Conservation (phyloP, 2,113 vertebrate genomes). For the Nibea albiflora region DNA sequence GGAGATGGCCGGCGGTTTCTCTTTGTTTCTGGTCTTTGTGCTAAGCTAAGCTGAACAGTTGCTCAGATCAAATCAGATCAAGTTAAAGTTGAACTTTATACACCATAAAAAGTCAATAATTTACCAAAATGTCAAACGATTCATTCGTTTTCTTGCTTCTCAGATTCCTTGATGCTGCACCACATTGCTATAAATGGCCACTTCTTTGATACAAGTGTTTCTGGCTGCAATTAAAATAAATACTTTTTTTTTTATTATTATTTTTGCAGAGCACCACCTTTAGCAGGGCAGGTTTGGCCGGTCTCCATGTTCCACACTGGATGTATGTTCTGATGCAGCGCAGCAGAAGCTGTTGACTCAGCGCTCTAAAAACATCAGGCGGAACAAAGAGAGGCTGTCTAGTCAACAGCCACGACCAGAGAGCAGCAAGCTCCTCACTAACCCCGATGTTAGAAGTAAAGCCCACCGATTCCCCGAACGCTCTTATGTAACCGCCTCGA, state of each 20-base stretch:
- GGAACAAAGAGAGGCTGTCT: slow-evolving; percentile 77
- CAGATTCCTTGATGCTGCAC: neutral
- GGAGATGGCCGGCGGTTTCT: neutral
- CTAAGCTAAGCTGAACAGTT: neutral
- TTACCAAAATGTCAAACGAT: neutral
- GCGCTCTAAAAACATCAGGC: slow-evolving; percentile 74
- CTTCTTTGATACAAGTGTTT: slow-evolving; percentile 13
- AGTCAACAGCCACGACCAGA: slow-evolving; percentile 56
- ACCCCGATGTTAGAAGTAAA: slow-evolving; percentile 71
- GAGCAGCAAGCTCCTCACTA: slow-evolving; percentile 68
- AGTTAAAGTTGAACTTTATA: no score
- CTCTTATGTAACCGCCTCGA: slow-evolving; percentile 52
- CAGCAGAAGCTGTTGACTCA: slow-evolving; percentile 77
- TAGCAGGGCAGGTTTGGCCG: slow-evolving; percentile 52
- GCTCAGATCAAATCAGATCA: neutral
- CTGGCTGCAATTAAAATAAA: slow-evolving; percentile 15
- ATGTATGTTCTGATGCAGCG: slow-evolving; percentile 73
- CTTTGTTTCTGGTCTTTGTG: neutral
- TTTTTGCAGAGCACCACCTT: slow-evolving; percentile 36
- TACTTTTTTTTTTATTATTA: neutral
- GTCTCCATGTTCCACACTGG: slow-evolving; percentile 63
- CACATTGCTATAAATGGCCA: neutral
- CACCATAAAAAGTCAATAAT: no score
- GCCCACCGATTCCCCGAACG: slow-evolving; percentile 62
- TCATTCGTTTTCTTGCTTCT: neutral